Base-by-base conservation (phyloP, 2,113 vertebrate genomes). In the cat (Felis catus) region DNA sequence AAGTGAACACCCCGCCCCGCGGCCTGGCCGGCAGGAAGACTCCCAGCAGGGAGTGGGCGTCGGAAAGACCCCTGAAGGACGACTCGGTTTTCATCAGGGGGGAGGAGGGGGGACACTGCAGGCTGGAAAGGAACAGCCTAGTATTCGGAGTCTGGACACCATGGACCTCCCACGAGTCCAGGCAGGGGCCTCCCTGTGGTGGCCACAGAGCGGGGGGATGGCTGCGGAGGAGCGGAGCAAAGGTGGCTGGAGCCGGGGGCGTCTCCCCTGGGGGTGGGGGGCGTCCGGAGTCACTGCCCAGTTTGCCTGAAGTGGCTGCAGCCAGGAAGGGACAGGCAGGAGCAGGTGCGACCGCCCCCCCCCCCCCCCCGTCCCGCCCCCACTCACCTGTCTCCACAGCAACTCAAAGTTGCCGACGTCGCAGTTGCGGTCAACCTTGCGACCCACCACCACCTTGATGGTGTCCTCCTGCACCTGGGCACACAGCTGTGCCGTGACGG, bases 401-500 rank as follows among this genome's bases (percentile, higher is more conserved):
- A 98, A 97, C 94, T 98, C 97, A 3, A 98, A 97, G 86, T 97
- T 97, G 94, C 98, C 98, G 3, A 65, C 63, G 80, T 98, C 98
- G 1, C 98, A 98, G 73, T 53, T 96, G 9, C 63, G 97, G 94
- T 98, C 96, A 0, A 66, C 45, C 95, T 33, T 98, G 53, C 97
- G 96, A 63, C 96, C 98, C 86, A 98, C 48, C 63, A 98, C 97
- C 45, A 98, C 90, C 87, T 98, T 98, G 88, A 98, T 94, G 89
- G 95, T 98, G 81, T 98, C 98, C 94, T 98, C 97, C 66, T 98
- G 98, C 45, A 98, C 98, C 79, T 95, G 96, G 0, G 71, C 73
- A 3, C 98, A 98, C 10, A 98, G 96, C 93, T 94, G 94, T 19
- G 97, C 93, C 0, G 97, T 98, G 93, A 98, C 97, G 0, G 98